Percentiles rank a stretch among this genome's conserved stretches.
Conservation (phyloP, 1,140 invertebrate genomes). For the Marisa cornuarietis region DNA sequence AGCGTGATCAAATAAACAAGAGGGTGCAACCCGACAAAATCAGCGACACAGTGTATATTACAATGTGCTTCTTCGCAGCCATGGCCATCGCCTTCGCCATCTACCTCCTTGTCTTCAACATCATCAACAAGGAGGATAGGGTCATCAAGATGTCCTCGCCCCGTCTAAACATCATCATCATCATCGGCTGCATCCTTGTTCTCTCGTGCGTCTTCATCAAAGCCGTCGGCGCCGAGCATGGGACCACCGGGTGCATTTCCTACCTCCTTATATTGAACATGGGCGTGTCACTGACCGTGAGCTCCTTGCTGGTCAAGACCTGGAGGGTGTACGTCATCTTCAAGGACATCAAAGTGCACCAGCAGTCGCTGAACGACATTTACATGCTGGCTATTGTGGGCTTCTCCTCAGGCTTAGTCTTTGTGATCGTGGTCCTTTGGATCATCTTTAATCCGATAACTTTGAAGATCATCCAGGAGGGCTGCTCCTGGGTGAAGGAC, state of each 20-base stretch:
- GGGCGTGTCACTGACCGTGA: not conserved
- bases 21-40: not conserved
- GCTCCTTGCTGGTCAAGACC: not conserved
- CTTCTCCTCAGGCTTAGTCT: no score
- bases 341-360: not conserved
- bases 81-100: not conserved
- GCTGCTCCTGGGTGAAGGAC: no score
- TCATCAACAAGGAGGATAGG: slow-evolving; percentile 66
- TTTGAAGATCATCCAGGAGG: no score
- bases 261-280: not conserved
- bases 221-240: not conserved
- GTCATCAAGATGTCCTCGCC: slow-evolving; percentile 99
- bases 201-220: slow-evolving; percentile 89
- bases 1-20: not conserved
- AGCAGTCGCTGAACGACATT: not conserved
- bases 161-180: slow-evolving; percentile 96
- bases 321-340: not conserved
- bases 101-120: not conserved
- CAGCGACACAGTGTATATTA: not conserved
- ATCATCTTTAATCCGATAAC: no score
- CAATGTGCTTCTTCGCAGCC: not conserved
- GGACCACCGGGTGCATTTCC: not conserved
- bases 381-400: no score
- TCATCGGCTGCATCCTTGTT: slow-evolving; percentile 94
- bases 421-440: no score